These are phyloP conservation scores for Epinotia ramella DNA, from an alignment of 2,888 invertebrate genomes.

Conservation along the genomic window DNA sequence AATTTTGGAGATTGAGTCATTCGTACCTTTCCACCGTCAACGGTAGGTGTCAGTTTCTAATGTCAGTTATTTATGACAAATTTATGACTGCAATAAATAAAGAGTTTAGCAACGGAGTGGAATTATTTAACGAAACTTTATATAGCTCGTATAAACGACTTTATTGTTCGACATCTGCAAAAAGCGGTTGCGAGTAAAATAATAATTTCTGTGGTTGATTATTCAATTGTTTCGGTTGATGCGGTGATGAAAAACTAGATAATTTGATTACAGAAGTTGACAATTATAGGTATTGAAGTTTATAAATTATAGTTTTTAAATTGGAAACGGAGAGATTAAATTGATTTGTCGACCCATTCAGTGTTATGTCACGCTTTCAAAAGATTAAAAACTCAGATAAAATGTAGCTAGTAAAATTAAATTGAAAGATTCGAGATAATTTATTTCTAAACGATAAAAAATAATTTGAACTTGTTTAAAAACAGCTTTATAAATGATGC, in stretches of 20 bases:
- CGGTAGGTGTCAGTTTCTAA: slow-evolving; percentile 24
- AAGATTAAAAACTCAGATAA: background rate
- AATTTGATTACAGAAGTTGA: background rate
- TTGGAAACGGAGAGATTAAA: background rate
- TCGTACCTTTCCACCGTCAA: slow-evolving; percentile 18
- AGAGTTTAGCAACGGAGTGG: slow-evolving; percentile 4
- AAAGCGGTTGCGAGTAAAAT: background rate
- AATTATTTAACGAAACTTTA: slow-evolving; percentile 17
- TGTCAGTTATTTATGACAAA: slow-evolving; percentile 34
- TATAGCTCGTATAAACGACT: background rate
- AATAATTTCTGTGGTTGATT: slow-evolving; percentile 16
- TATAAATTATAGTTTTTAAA: background rate
- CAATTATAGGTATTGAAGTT: background rate
- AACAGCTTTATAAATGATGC: background rate
- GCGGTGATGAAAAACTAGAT: background rate
- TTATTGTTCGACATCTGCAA: slow-evolving; percentile 25
- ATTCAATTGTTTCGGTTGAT: background rate
- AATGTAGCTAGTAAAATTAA: background rate
- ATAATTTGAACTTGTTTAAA: background rate
- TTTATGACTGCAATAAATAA: slow-evolving; percentile 36
- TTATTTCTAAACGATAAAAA: background rate
- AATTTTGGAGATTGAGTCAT: slow-evolving; percentile 39
- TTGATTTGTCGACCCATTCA: background rate
- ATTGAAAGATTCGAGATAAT: background rate
- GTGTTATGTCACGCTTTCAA: background rate